Base-by-base conservation (phyloP, 1,140 invertebrate genomes). In the Drosophila pruinosa region DNA sequence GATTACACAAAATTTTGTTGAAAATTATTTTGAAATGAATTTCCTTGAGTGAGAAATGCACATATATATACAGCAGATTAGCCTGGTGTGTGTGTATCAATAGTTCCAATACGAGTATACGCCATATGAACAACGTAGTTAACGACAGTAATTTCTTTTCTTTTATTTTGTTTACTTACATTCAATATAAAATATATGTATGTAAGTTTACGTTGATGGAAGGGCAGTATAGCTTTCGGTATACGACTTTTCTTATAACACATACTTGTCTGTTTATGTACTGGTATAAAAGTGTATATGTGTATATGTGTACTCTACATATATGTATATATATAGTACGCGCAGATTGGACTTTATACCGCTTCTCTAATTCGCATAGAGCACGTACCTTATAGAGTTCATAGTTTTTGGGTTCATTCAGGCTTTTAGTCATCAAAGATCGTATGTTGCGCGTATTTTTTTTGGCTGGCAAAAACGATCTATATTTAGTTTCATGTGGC, bases 341-440 rank as follows among this genome's bases (percentile, higher is more conserved):
- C 8, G 31, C 14, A 34, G 43, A 68, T 24, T 68, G 57, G 54
- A 68, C 64, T 54, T 69, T 69, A 62, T 19, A 48, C 7, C 41
- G 26, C 50, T 24, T 65, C 61, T 57, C 59, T 47, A 64, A 56
- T 71, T 71, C 17, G 10, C 31, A 7, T 24, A 24, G 24, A 12
- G 34, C 68, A 71, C 68, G 68, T 71, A 65, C 34, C 3, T 31
- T 38, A 43, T 39, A 39, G 38, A 36, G 38, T 43, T 21, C 28
- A 74, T 31, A 77, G 38, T 69, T 59, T n/a, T 72, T 59, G 56
- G 54, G 67, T 71, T 75, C 54, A 79, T 67, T 62, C 14, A 69
- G 54, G 12, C 10, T n/a, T 63, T 75, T 75, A 78, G 71, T 75
- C 71, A 83, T 75, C 58, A 26, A 57, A 64, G 50, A 82, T 74